A percentile compares a stretch with the other conserved stretches of the same genome.
These are phyloP conservation scores for Montipora capricornis DNA, from an alignment of 64 coral and sea anemone genomes.

Conservation along the genomic window DNA sequence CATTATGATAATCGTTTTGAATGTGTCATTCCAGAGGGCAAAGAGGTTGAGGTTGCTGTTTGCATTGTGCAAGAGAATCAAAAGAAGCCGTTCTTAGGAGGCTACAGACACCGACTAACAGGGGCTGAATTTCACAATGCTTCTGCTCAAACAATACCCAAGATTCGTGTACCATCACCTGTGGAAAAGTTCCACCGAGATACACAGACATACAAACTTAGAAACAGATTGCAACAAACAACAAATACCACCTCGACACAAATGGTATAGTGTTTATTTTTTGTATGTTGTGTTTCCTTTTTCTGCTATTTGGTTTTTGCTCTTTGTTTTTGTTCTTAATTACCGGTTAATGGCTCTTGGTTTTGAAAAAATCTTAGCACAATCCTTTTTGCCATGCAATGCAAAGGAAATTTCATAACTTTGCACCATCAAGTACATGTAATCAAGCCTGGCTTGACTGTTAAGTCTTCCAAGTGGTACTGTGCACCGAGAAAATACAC, in stretches of 20 bases:
- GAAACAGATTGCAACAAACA: constrained; percentile 88
- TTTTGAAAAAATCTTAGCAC: no score
- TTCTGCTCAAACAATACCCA: constrained; percentile 84
- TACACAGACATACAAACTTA: constrained; percentile 88
- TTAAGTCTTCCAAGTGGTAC: no score
- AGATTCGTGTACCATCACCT: constrained; percentile 86
- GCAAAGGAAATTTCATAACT: no score
- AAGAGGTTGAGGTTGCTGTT: constrained; percentile 76
- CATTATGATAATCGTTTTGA: neutral
- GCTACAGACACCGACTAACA: constrained; percentile 89
- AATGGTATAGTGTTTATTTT: constrained; percentile 70
- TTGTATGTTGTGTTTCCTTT: no score
- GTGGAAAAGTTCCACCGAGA: constrained; percentile 93
- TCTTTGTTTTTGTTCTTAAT: no score
- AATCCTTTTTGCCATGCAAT: no score
- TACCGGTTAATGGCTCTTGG: no score
- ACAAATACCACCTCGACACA: constrained; percentile 97
- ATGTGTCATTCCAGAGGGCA: constrained; percentile 58
- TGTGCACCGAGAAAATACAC: no score
- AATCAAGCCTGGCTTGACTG: no score
- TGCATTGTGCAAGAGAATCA: constrained; percentile 73
- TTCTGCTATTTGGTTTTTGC: no score
- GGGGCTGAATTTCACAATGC: constrained; percentile 97
- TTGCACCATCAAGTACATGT: no score
- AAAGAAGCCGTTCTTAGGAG: constrained; percentile 95